phyloP scores from a whole-genome alignment of 1,140 invertebrate genomes.

The Mya arenaria region DNA sequence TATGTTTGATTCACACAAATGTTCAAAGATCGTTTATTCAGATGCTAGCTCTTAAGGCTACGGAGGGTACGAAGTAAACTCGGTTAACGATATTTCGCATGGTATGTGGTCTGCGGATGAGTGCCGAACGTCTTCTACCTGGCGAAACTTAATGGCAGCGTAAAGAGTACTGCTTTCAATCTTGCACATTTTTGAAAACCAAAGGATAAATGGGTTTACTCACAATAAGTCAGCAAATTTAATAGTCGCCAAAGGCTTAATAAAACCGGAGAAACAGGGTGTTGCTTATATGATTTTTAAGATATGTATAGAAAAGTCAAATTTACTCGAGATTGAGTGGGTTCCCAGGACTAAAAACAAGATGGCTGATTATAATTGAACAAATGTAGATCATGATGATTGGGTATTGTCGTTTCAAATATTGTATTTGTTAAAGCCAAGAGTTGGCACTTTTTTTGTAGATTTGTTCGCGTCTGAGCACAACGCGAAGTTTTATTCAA shows the following conservation, averaged over 20 bases:
- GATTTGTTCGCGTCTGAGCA: constrained; percentile 1
- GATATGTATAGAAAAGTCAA: background rate
- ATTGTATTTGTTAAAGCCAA: background rate
- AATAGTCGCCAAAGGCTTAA: background rate
- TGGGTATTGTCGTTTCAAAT: background rate
- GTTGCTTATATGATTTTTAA: background rate
- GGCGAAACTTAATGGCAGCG: constrained; percentile 1
- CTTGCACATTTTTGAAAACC: background rate
- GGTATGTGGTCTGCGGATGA: constrained; percentile 2
- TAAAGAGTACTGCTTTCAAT: background rate
- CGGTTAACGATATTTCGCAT: constrained; percentile 1
- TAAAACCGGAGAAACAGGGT: background rate
- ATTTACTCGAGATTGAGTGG: constrained; percentile 21
- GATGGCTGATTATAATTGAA: background rate
- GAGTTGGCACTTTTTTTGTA: background rate
- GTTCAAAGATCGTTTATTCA: constrained; percentile 13
- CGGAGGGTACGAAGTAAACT: background rate
- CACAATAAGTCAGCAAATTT: background rate
- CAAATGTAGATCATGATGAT: constrained; percentile 8
- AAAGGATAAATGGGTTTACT: constrained; percentile 1
- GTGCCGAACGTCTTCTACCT: constrained; percentile 15
- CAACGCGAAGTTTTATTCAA: constrained; percentile 1
- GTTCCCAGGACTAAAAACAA: constrained; percentile 4
- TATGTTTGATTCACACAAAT: background rate
- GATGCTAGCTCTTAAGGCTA: constrained; percentile 8